Evolutionary conservation across 2,113 vertebrate species (phyloP).

Genomic region (Mellivora capensis): DNA sequence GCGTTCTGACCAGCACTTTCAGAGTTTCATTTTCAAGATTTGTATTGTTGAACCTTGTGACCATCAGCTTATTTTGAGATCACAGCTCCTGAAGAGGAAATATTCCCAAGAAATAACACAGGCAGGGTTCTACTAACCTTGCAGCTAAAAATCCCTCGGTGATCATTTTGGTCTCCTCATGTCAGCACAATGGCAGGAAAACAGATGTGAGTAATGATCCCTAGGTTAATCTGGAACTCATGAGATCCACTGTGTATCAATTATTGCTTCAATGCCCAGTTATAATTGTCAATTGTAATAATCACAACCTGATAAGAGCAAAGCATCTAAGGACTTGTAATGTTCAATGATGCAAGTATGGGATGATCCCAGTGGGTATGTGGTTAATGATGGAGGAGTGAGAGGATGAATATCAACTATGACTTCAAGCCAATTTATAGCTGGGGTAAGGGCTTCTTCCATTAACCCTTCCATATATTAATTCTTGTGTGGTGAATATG

Average conservation of each 20-base stretch:
- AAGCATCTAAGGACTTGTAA: not conserved
- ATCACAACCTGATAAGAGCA: not conserved
- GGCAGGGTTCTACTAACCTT: not conserved
- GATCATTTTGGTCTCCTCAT: not conserved
- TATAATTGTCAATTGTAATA: not conserved
- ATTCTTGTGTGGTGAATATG: not conserved
- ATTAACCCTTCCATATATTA: not conserved
- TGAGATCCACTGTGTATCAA: not conserved
- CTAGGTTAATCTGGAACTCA: not conserved
- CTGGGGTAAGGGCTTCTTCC: not conserved
- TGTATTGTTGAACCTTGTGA: not conserved
- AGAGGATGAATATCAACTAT: not conserved
- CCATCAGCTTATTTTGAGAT: not conserved
- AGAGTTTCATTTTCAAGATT: not conserved
- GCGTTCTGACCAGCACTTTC: not conserved
- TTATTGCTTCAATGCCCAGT: not conserved
- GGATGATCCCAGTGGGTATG: fast-evolving
- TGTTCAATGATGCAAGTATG: not conserved
- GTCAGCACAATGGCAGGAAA: not conserved
- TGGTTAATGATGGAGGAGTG: not conserved
- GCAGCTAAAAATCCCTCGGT: not conserved
- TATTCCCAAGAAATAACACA: not conserved
- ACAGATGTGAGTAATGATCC: not conserved
- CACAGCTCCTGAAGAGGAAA: not conserved
- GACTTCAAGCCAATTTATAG: not conserved